Base-by-base conservation (phyloP, 2,888 invertebrate genomes). In the Ariolimax columbianus region DNA sequence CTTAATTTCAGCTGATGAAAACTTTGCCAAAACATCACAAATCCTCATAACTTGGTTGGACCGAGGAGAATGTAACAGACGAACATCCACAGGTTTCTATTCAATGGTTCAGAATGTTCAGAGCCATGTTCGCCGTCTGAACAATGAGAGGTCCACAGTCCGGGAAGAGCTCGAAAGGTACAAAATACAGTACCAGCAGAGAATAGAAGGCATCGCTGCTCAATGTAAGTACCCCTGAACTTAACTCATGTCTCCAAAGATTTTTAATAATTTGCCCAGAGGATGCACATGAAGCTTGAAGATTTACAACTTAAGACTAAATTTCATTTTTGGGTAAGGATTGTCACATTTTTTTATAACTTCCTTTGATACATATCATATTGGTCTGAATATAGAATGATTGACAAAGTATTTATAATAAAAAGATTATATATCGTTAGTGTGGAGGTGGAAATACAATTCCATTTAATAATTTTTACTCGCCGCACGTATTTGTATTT, bases 161-260 rank as follows among this genome's bases (percentile, higher is more conserved):
- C 98, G 98, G 93, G 98, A 98, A 88, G 98, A 98, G 93, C 94
- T 98, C 82, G 96, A 96, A 86, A 96, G 96, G 91, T 97, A 97
- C 83, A 97, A 96, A 92, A 97, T 98, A 91, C 96, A 96, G 90
- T 96, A 97, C 94, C 96, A 97, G 92, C 97, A 96, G 88, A 95
- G 97, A 90, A 97, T 98, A 95, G 97, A 97, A 92, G 96, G 96
- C 91, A 96, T 98, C 90, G 95, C 97, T 77, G 96, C 97, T 89
- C 98, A 98, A 96, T 97, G 98, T 98, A 96, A 97, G 98, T 97
- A 92, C 66, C 6, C n/a, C n/a, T n/a, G n/a, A n/a, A n/a, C n/a
- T n/a, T n/a, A n/a, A n/a, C n/a, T n/a, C n/a, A n/a, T n/a, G n/a
- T n/a, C n/a, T n/a, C n/a, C n/a, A n/a, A n/a, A n/a, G n/a, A n/a